These are phyloP conservation scores for Centropyge bicolor DNA, from an alignment of 2,797 vertebrate genomes.

Conservation along the genomic window DNA sequence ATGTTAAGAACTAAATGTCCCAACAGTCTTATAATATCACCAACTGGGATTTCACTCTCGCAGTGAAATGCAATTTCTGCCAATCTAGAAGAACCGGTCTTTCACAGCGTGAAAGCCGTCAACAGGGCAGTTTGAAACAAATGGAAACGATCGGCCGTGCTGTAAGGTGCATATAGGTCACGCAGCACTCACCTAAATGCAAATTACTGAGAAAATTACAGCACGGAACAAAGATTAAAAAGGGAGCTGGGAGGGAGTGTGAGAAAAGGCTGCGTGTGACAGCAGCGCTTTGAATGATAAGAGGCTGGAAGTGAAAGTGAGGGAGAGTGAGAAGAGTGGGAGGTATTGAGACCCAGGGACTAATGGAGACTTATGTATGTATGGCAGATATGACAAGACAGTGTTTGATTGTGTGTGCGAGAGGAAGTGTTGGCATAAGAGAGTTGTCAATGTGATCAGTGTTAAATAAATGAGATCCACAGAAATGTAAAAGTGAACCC, in stretches of 20 bases:
- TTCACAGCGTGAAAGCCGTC: slow-evolving; percentile 2
- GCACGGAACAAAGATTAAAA: slow-evolving; percentile 31
- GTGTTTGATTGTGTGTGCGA: neutral
- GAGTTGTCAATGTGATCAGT: neutral
- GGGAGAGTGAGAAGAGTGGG: neutral
- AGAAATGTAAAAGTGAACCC: slow-evolving; percentile 5
- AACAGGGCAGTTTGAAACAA: slow-evolving; percentile 24
- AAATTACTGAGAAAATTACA: slow-evolving; percentile 34
- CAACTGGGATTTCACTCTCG: slow-evolving; percentile 21
- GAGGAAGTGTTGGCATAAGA: neutral
- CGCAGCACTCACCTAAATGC: slow-evolving; percentile 18
- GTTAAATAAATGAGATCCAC: slow-evolving; percentile 6
- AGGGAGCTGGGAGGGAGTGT: neutral
- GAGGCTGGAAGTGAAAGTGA: neutral
- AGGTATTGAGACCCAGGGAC: neutral
- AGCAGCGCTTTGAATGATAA: slow-evolving; percentile 20
- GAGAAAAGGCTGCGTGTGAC: slow-evolving; percentile 18
- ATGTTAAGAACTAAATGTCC: slow-evolving; percentile 16
- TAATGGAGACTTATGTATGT: slow-evolving; percentile 3
- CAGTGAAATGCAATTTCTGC: slow-evolving; percentile 23
- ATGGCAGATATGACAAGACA: slow-evolving; percentile 10
- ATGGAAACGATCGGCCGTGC: neutral
- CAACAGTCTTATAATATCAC: slow-evolving; percentile 21
- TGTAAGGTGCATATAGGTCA: slow-evolving; percentile 32
- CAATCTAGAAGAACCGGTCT: slow-evolving; percentile 5